Percentiles rank a stretch among this genome's conserved stretches.
phyloP scores from a whole-genome alignment of 1,140 invertebrate genomes.

The Brachystomella parvula region DNA sequence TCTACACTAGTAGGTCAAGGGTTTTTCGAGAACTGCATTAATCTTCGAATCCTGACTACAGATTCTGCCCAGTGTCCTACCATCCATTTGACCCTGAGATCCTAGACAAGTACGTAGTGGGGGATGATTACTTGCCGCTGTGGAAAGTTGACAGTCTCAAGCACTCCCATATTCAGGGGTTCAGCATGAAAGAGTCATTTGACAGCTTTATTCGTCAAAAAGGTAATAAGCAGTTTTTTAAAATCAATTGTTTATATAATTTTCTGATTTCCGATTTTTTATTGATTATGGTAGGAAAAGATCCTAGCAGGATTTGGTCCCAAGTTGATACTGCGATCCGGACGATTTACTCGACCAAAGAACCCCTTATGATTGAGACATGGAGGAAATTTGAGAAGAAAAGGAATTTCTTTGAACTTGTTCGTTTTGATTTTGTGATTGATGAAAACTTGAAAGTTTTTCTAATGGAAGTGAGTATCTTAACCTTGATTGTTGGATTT shows the following conservation, averaged over 20 bases:
- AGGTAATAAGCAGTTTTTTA: background rate
- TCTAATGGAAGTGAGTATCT: slow-evolving; percentile 64
- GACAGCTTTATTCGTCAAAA: slow-evolving; percentile 49
- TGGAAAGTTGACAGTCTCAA: slow-evolving; percentile 84
- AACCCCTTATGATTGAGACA: slow-evolving; percentile 49
- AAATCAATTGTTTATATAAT: background rate
- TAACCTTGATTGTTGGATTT: slow-evolving; percentile 1
- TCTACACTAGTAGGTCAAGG: too few species aligned
- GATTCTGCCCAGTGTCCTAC: slow-evolving; percentile 87
- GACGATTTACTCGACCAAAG: slow-evolving; percentile 65
- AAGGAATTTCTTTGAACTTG: slow-evolving; percentile 86
- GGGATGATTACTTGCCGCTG: slow-evolving; percentile 86
- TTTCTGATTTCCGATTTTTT: slow-evolving; percentile 14
- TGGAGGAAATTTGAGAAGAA: slow-evolving; percentile 44
- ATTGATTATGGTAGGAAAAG: slow-evolving; percentile 49
- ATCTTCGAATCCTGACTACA: slow-evolving; percentile 39
- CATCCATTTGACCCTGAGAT: slow-evolving; percentile 77
- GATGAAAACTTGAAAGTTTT: slow-evolving; percentile 81
- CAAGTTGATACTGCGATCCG: slow-evolving; percentile 71
- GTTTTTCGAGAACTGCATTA: background rate
- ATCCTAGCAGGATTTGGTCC: slow-evolving; percentile 68
- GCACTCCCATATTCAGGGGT: slow-evolving; percentile 68
- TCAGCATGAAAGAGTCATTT: slow-evolving; percentile 78
- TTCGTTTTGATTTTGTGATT: slow-evolving; percentile 86
- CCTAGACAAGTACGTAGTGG: slow-evolving; percentile 86